Conservation (phyloP, 2,113 vertebrate genomes). For the Dicrurus megarhynchus region DNA sequence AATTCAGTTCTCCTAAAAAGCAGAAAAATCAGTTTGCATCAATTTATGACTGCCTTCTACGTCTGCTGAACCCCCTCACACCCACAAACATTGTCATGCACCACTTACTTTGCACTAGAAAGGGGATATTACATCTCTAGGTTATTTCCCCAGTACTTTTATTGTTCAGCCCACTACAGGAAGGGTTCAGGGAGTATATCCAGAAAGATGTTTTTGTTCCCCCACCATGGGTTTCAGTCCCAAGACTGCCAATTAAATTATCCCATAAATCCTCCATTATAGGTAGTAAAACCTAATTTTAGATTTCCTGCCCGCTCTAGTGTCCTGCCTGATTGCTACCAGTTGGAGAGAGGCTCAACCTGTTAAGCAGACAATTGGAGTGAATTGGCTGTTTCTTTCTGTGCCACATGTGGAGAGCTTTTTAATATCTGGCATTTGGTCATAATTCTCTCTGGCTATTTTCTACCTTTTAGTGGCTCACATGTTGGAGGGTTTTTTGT, state of each 20-base stretch:
- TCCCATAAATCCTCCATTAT: slow-evolving; percentile 81
- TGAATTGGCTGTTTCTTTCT: slow-evolving; percentile 42
- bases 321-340: slow-evolving; percentile 77
- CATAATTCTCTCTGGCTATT: slow-evolving; percentile 23
- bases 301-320: slow-evolving; percentile 77
- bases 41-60: neutral
- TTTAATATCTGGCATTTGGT: slow-evolving; percentile 19
- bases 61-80: neutral
- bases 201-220: slow-evolving; percentile 74
- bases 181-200: slow-evolving; percentile 37
- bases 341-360: slow-evolving; percentile 63
- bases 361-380: slow-evolving; percentile 34
- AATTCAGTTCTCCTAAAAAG: neutral
- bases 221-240: slow-evolving; percentile 65
- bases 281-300: slow-evolving; percentile 87
- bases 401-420: slow-evolving; percentile 8
- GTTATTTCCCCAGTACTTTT: slow-evolving; percentile 23
- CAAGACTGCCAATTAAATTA: slow-evolving; percentile 82
- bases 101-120: neutral
- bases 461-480: neutral
- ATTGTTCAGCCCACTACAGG: slow-evolving; percentile 36
- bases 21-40: neutral
- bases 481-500: neutral
- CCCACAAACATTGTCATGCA: neutral
- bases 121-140: slow-evolving; percentile 18